These are phyloP conservation scores for Atherinosoma microstoma DNA, from an alignment of 2,797 vertebrate species.

Conservation along the genomic window DNA sequence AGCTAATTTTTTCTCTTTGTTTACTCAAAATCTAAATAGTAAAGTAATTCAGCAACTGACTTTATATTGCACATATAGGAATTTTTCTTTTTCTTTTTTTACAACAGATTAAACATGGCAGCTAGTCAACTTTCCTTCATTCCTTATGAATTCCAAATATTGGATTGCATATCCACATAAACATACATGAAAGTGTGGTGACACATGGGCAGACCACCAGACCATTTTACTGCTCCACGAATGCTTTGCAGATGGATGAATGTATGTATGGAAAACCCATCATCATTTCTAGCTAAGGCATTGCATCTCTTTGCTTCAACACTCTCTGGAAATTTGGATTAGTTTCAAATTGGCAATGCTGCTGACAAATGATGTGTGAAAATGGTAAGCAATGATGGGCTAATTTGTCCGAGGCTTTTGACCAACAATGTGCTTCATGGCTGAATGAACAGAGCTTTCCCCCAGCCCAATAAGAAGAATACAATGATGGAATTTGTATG, in stretches of 20 bases:
- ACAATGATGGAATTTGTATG: background rate
- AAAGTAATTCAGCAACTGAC: too few species aligned
- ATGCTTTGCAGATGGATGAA: conserved; percentile 14
- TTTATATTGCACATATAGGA: too few species aligned
- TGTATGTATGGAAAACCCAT: conserved; percentile 30
- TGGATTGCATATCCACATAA: background rate
- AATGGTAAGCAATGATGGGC: conserved; percentile 2
- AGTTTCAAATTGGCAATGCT: conserved; percentile 1
- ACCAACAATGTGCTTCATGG: background rate
- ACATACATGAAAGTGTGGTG: background rate
- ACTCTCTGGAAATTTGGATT: conserved; percentile 18
- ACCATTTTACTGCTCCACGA: background rate
- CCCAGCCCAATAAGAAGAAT: background rate
- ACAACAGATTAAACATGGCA: too few species aligned
- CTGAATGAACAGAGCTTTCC: conserved; percentile 1
- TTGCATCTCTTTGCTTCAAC: conserved; percentile 18
- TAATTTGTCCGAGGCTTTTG: conserved; percentile 5
- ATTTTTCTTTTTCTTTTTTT: too few species aligned
- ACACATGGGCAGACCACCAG: background rate
- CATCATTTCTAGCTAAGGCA: conserved; percentile 12
- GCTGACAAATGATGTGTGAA: background rate
- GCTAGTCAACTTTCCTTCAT: background rate
- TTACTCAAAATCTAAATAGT: too few species aligned
- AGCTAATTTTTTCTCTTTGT: too few species aligned
- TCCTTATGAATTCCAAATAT: background rate